Evolutionary conservation across 2,113 vertebrate species (phyloP).

Genomic region (Peromyscus leucopus): DNA sequence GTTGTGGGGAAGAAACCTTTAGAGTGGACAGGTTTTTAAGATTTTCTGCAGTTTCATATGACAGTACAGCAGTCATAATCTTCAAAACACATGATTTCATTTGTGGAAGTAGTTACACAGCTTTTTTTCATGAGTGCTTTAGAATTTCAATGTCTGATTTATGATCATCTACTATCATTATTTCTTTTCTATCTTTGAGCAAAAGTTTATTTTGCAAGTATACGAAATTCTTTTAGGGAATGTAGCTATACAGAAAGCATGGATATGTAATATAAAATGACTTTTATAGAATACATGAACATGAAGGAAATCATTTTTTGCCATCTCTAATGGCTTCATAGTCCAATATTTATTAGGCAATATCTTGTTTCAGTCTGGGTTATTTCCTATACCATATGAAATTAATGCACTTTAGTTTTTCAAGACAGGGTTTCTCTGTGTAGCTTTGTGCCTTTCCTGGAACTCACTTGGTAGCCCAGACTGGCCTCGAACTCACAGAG

Average conservation of each 20-base stretch:
- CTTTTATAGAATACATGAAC: background rate
- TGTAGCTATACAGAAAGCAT: background rate
- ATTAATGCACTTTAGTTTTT: conserved; percentile 40
- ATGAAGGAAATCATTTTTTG: background rate
- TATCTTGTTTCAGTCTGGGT: background rate
- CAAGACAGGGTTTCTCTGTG: too few species aligned
- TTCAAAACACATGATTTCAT: conserved; percentile 50
- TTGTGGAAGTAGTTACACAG: conserved; percentile 7
- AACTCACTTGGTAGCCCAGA: too few species aligned
- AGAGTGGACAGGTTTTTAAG: conserved; percentile 44
- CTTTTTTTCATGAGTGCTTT: conserved; percentile 21
- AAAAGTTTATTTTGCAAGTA: conserved; percentile 39
- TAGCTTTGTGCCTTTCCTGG: too few species aligned
- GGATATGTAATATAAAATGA: background rate
- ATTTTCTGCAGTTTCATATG: conserved; percentile 61
- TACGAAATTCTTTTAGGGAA: background rate
- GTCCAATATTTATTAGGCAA: conserved; percentile 33
- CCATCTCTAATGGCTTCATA: background rate
- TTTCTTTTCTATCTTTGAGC: conserved; percentile 54
- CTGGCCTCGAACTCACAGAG: too few species aligned
- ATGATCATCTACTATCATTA: background rate
- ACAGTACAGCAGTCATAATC: conserved; percentile 40
- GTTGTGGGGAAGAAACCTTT: conserved; percentile 58
- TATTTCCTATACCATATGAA: background rate
- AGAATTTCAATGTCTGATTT: conserved; percentile 37